Evolutionary conservation across 2,113 vertebrate genomes (phyloP).

Genomic region (Spizaetus ornatus): DNA sequence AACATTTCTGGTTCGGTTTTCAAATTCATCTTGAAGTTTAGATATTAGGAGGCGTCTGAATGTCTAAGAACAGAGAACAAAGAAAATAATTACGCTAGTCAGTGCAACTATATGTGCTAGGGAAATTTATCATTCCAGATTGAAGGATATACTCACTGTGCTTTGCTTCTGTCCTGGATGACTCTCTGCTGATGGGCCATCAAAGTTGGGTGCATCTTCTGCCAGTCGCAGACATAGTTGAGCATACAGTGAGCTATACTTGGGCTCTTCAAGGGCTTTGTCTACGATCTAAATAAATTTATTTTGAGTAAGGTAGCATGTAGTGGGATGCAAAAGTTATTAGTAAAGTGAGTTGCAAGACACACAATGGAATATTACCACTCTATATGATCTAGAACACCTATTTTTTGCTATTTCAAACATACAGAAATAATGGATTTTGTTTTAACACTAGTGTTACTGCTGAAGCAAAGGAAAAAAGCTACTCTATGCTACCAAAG

Average conservation of each 20-base stretch:
- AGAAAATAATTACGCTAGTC: not conserved
- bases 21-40: constrained; percentile 99
- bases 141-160: constrained; percentile 82
- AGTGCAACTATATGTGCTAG: not conserved
- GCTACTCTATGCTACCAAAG: fast-evolving
- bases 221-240: constrained; percentile 99
- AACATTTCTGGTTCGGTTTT: constrained; percentile 99
- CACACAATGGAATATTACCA: not conserved
- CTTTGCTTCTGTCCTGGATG: constrained; percentile 99
- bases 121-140: not conserved
- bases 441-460: not conserved
- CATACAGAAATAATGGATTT: not conserved
- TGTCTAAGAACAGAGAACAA: constrained; percentile 76
- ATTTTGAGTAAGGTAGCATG: not conserved
- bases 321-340: fast-evolving
- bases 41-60: constrained; percentile 99
- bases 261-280: constrained; percentile 99
- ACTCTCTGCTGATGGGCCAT: constrained; percentile 97
- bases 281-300: constrained; percentile 88
- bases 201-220: constrained; percentile 99
- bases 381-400: fast-evolving
- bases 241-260: constrained; percentile 99
- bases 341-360: not conserved
- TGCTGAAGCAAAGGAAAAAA: not conserved
- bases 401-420: not conserved